Conservation (phyloP, 2,113 vertebrate genomes). For the Ictalurus punctatus region DNA sequence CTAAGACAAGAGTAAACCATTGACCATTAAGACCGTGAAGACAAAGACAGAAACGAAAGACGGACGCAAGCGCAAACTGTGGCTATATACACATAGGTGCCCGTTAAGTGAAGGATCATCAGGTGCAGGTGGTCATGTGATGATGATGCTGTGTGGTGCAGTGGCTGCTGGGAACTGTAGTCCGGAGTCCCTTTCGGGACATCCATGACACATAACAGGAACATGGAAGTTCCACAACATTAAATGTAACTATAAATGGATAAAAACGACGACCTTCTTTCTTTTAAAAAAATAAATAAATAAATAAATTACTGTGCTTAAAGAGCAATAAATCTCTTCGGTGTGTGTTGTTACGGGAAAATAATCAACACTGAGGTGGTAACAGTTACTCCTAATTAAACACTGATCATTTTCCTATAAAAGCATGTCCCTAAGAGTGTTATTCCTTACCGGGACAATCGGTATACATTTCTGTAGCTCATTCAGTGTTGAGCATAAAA, state of each 20-base stretch:
- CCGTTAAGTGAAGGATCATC: no score
- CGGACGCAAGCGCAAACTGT: no score
- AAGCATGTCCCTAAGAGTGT: background rate
- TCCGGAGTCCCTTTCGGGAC: no score
- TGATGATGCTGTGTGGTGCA: no score
- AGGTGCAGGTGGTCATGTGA: no score
- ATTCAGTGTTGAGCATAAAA: background rate
- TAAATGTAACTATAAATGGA: background rate
- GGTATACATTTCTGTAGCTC: background rate
- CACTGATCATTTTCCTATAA: background rate
- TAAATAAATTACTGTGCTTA: background rate
- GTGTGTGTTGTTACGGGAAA: background rate
- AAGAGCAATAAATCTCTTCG: background rate
- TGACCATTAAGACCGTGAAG: no score
- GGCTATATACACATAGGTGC: no score
- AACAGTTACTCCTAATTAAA: background rate
- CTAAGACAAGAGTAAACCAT: no score
- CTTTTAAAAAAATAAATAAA: background rate
- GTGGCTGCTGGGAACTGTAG: no score
- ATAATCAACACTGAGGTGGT: background rate
- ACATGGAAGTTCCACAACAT: background rate
- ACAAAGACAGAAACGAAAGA: no score
- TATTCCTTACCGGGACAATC: background rate
- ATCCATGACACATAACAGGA: no score
- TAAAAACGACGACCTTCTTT: background rate